A percentile compares a stretch with the other conserved stretches of the same genome.
These are phyloP conservation scores for Hypomesus transpacificus DNA, from an alignment of 2,113 vertebrate genomes.

Conservation along the genomic window DNA sequence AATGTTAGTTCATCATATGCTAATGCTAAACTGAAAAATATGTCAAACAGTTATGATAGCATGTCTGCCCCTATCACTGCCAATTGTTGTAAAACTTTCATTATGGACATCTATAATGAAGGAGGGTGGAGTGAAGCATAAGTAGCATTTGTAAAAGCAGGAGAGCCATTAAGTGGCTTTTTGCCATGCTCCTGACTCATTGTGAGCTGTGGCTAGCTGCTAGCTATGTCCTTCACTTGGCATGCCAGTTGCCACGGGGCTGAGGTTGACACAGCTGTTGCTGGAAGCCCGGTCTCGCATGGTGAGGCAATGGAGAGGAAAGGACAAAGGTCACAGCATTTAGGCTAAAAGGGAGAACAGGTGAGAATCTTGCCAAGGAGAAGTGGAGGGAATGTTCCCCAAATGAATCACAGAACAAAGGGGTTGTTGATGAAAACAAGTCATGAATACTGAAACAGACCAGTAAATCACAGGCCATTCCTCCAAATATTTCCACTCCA, in stretches of 20 bases:
- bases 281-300: slow-evolving; percentile 54
- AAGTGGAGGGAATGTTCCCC: slow-evolving; percentile 49
- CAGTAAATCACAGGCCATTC: too few species aligned
- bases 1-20: too few species aligned
- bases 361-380: slow-evolving; percentile 51
- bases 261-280: slow-evolving; percentile 77
- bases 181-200: slow-evolving; percentile 59
- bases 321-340: slow-evolving; percentile 70
- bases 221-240: slow-evolving; percentile 61
- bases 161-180: slow-evolving; percentile 1
- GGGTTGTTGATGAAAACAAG: background rate
- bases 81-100: too few species aligned
- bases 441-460: background rate
- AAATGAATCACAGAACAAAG: background rate
- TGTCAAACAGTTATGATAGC: too few species aligned
- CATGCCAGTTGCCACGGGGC: slow-evolving; percentile 66
- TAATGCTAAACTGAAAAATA: too few species aligned
- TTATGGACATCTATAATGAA: too few species aligned
- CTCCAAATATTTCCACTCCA: too few species aligned
- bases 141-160: too few species aligned
- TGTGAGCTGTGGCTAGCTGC: slow-evolving; percentile 27
- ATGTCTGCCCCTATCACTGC: too few species aligned
- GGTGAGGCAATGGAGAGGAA: slow-evolving; percentile 59
- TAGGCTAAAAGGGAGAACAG: slow-evolving; percentile 71
- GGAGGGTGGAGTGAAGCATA: too few species aligned